phyloP scores from a whole-genome alignment of 2,113 vertebrate genomes.

The Carollia perspicillata region DNA sequence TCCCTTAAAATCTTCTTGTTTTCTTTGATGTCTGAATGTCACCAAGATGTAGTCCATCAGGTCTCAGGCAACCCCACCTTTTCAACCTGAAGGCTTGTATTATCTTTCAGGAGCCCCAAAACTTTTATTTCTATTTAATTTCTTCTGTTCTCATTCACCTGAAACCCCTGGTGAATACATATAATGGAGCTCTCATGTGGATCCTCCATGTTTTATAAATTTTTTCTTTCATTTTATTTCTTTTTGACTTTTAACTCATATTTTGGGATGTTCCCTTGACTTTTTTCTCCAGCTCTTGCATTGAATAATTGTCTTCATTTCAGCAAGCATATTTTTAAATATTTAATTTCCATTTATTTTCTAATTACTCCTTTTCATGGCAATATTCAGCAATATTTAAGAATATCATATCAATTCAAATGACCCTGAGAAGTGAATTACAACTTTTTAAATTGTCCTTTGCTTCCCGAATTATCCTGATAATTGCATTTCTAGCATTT shows the following conservation, averaged over 20 bases:
- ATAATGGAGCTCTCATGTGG: background rate
- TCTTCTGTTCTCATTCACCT: background rate
- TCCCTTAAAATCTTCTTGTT: background rate
- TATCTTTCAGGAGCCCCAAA: background rate
- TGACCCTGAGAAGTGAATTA: background rate
- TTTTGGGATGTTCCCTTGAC: background rate
- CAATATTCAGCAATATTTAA: background rate
- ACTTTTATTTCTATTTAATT: background rate
- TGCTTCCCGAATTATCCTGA: background rate
- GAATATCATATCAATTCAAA: background rate
- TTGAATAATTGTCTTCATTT: background rate
- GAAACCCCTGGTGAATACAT: background rate
- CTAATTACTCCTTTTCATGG: background rate
- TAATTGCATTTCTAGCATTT: background rate
- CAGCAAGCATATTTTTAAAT: background rate
- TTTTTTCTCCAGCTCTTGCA: background rate
- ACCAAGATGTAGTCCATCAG: background rate
- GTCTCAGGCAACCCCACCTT: background rate
- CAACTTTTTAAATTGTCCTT: background rate
- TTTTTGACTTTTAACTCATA: background rate
- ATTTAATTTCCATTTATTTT: slow-evolving; percentile 9
- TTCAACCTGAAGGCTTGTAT: background rate
- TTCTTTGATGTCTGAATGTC: background rate
- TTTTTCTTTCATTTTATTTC: background rate
- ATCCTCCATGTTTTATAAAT: background rate